A percentile compares a stretch with the other conserved stretches of the same genome.
These are phyloP conservation scores for Labeo rohita DNA, from an alignment of 2,113 vertebrate species.

Conservation along the genomic window DNA sequence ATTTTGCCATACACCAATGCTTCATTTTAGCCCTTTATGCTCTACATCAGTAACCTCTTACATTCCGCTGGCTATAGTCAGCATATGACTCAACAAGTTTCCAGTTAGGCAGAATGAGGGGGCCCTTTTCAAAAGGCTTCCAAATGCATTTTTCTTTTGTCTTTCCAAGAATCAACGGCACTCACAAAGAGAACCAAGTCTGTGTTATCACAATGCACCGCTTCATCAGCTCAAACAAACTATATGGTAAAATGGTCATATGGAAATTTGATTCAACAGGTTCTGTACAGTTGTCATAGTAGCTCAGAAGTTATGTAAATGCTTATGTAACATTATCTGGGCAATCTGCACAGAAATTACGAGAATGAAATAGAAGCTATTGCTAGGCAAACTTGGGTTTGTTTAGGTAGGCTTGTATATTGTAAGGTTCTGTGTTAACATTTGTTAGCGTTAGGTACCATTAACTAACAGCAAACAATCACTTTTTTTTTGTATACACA, in stretches of 20 bases:
- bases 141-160: conserved; percentile 31
- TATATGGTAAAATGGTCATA: background rate
- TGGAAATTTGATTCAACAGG: conserved; percentile 2
- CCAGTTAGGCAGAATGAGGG: conserved; percentile 6
- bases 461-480: background rate
- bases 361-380: background rate
- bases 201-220: background rate
- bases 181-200: conserved; percentile 26
- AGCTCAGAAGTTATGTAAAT: conserved; percentile 37
- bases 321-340: conserved; percentile 24
- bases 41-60: background rate
- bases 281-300: conserved; percentile 2
- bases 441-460: background rate
- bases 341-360: background rate
- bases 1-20: background rate
- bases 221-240: background rate
- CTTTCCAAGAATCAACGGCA: conserved; percentile 16
- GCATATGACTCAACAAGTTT: conserved; percentile 37
- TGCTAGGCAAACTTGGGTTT: background rate
- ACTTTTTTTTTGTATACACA: background rate
- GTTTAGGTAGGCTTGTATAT: background rate
- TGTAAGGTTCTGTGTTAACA: background rate
- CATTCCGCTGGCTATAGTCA: background rate
- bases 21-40: background rate
- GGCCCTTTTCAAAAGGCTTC: conserved; percentile 38